Base-by-base conservation (phyloP, 2,797 vertebrate genomes). In the Neosilurus hyrtlii region DNA sequence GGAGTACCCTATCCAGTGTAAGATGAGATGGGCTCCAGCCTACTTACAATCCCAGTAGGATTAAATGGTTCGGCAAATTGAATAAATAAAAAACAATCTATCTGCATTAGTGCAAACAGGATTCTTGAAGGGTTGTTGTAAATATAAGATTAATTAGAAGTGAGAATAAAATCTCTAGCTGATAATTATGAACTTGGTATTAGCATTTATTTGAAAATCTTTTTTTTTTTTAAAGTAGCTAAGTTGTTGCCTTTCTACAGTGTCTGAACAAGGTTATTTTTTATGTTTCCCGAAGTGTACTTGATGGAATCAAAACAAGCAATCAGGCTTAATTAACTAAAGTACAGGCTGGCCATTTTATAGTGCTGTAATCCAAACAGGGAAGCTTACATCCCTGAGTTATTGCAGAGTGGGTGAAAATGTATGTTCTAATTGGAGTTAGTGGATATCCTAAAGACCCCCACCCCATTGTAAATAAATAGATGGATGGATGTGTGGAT, bases 281-380 rank as follows among this genome's bases (percentile, higher is more conserved):
- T 77, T 77, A 71, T 74, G 83, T 59, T 80, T 85, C 35, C n/a
- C 56, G 61, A 59, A 85, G 81, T 65, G 56, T 70, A 78, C 73
- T 82, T 80, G 83, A 81, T 79, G 77, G 71, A 86, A 86, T 71
- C 76, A 80, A 82, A 86, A 87, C 83, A 85, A 84, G 70, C 83
- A 87, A 85, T 87, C 84, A 84, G 65, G 75, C 61, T 68, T 85
- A 89, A 87, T 89, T 75, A 83, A 71, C 75, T 57, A 26, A 30
- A 84, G 70, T 9, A 51, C 78, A 30, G 82, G 66, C 82, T 78
- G 84, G 84, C 85, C 85, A 79, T 83, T 84, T 82, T 20, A 80
- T 43, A 35, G 26, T 61, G 79, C 79, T 85, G 68, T 79, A 86
- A 84, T 79, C 82, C 68, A 56, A 79, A 70, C 72, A 56, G 52